phyloP scores from a whole-genome alignment of 2,113 vertebrate species.

The Poeciliopsis turrubarensis region DNA sequence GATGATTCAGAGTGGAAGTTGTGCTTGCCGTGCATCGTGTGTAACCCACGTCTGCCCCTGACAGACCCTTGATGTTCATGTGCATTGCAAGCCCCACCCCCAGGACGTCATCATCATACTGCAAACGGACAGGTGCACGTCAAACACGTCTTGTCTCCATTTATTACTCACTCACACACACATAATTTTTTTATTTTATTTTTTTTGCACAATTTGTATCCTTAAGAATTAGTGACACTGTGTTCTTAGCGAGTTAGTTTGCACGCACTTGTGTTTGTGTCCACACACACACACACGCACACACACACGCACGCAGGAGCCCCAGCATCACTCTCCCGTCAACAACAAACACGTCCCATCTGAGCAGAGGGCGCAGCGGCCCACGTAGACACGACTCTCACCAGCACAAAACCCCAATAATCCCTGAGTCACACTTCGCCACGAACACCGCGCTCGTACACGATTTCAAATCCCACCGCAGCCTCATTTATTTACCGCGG shows the following conservation, averaged over 20 bases:
- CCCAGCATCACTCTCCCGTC: constrained; percentile 53
- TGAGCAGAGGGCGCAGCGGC: constrained; percentile 18
- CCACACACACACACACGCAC: not conserved
- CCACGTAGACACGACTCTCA: constrained; percentile 20
- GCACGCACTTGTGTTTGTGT: constrained; percentile 7
- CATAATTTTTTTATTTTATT: too few relatives aligned
- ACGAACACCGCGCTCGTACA: not conserved
- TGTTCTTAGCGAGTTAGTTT: constrained; percentile 4
- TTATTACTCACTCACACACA: not conserved
- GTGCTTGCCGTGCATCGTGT: constrained; percentile 50
- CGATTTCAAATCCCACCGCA: constrained; percentile 7
- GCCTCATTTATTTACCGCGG: constrained; percentile 49
- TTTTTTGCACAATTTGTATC: constrained; percentile 30
- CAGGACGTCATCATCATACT: constrained; percentile 11
- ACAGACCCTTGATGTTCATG: constrained; percentile 1
- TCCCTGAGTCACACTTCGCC: constrained; percentile 4
- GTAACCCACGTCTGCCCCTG: constrained; percentile 16
- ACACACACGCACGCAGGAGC: constrained; percentile 3
- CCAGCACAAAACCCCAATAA: not conserved
- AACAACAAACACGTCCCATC: constrained; percentile 66
- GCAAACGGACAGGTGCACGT: constrained; percentile 14
- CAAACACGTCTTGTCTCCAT: not conserved
- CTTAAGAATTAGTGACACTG: constrained; percentile 40
- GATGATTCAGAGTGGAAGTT: constrained; percentile 75
- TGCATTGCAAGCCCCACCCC: constrained; percentile 3